Evolutionary conservation across 30 jellyfish, hydroid and myxozoan genomes (phyloP), one percentile per base, ranked within the genome.

Genomic region (Rhopilema esculentum): DNA sequence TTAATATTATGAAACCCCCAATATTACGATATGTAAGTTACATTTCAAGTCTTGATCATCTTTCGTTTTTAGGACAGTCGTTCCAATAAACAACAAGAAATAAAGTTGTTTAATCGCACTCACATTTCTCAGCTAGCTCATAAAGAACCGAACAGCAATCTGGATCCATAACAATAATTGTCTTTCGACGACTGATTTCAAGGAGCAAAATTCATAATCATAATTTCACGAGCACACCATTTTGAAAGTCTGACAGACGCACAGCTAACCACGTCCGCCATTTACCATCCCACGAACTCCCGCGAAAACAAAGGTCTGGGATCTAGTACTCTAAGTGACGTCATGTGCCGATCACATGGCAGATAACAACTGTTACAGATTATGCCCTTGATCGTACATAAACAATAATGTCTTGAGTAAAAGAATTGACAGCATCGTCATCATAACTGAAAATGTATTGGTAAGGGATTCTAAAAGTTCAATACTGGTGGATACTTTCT

Each of bases 241-340:
- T 40, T 7, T 1, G 27, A 8, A 15, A 29, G 66, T 40, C 27
- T 1, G 27, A 8, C 64, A 29, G 66, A 67, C 22, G 28, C 82
- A 27, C 66, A 30, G 17, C 30, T n/a, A n/a, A n/a, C 28, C 28
- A 0, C 31, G 75, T 62, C 87, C 87, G 87, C 87, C 87, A 76
- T 76, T 76, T 76, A 22, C 87, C 48, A 20, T 76, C 25, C 74
- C 75, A 72, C 57, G 29, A 28, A 49, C 87, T 76, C 87, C 87
- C 87, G 87, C 87, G 87, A 57, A 76, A 76, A 76, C 75, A 50
- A 52, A 76, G 75, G 75, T 22, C 87, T 76, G 87, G 87, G 87
- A 25, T 24, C 89, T 64, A 80, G 82, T 57, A 6, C 16, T 15
- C 7, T 68, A 16, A 24, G 23, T 23, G 50, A 27, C 79, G 50